phyloP scores from a whole-genome alignment of 2,888 invertebrate genomes.

The Lucinisca nassula region DNA sequence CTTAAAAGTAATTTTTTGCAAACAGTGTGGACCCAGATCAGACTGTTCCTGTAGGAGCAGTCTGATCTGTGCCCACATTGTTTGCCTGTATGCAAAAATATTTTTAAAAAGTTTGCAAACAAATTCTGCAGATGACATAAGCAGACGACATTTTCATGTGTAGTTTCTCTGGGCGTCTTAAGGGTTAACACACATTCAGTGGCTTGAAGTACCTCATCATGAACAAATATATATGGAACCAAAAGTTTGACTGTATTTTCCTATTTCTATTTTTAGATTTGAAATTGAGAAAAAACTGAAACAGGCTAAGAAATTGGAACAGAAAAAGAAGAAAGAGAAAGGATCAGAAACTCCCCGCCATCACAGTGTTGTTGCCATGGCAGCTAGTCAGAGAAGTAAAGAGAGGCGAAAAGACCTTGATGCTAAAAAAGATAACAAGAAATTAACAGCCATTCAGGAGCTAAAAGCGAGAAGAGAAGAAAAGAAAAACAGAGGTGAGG shows the following conservation, averaged over 20 bases:
- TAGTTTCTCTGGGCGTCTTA: too few relatives aligned
- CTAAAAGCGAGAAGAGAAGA: constrained; percentile 97
- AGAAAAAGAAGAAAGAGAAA: constrained; percentile 89
- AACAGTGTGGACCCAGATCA: too few relatives aligned
- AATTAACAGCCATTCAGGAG: constrained; percentile 97
- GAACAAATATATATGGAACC: not conserved
- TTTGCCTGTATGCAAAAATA: too few relatives aligned
- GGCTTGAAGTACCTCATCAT: too few relatives aligned
- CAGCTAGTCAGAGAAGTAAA: constrained; percentile 90
- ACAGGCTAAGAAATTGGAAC: constrained; percentile 93
- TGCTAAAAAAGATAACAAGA: constrained; percentile 93
- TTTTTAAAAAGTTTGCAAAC: too few relatives aligned
- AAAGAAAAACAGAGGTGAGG: constrained; percentile 91
- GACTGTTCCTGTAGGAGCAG: too few relatives aligned
- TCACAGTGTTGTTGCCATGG: constrained; percentile 72
- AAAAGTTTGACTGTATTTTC: not conserved
- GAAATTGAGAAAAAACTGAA: constrained; percentile 98
- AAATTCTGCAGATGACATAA: too few relatives aligned
- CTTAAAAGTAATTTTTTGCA: too few relatives aligned
- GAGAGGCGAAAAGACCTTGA: constrained; percentile 97
- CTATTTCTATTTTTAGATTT: constrained; percentile 90
- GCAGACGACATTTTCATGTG: too few relatives aligned
- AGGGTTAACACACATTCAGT: too few relatives aligned
- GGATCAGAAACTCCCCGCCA: constrained; percentile 60
- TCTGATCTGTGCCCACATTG: too few relatives aligned